These are phyloP conservation scores for Drosophila subsilvestris DNA, from an alignment of 2,888 invertebrate genomes.

Conservation along the genomic window DNA sequence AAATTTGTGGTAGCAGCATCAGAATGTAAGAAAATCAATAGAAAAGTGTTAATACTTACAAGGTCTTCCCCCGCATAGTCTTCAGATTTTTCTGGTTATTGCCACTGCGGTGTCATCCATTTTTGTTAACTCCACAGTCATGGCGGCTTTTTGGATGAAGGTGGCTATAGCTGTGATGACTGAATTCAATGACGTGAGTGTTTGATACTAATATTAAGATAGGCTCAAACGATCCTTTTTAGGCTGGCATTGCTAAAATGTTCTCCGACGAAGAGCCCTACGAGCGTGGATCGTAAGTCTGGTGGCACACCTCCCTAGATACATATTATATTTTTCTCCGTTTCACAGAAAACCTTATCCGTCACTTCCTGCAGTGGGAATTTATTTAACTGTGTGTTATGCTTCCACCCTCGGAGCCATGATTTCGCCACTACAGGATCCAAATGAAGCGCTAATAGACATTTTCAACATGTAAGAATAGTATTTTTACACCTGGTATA, in stretches of 20 bases:
- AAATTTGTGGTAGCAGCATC: slow-evolving; percentile 32
- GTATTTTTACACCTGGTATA: not conserved
- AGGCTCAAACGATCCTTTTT: not conserved
- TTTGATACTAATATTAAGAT: not conserved
- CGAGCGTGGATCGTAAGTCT: slow-evolving; percentile 56
- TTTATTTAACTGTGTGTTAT: slow-evolving; percentile 54
- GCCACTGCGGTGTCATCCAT: slow-evolving; percentile 2
- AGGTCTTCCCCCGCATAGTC: slow-evolving; percentile 19
- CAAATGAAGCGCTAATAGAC: slow-evolving; percentile 34
- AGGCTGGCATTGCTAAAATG: slow-evolving; percentile 45
- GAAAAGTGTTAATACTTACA: rapidly evolving
- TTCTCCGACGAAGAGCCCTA: slow-evolving; percentile 49
- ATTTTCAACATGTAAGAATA: slow-evolving; percentile 22
- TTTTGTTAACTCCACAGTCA: slow-evolving; percentile 24
- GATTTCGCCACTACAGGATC: slow-evolving; percentile 55
- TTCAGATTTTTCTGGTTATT: slow-evolving; percentile 44
- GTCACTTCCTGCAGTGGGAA: slow-evolving; percentile 51
- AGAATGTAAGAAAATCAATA: slow-evolving; percentile 33
- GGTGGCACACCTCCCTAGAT: rapidly evolving
- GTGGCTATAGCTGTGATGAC: slow-evolving; percentile 45
- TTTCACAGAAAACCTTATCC: slow-evolving; percentile 55
- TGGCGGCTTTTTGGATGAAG: slow-evolving; percentile 61
- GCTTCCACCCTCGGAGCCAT: slow-evolving; percentile 43
- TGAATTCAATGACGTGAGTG: slow-evolving; percentile 44
- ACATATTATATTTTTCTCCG: not conserved